These are phyloP conservation scores for Astyanax mexicanus DNA, from an alignment of 2,797 vertebrate genomes.

Conservation along the genomic window DNA sequence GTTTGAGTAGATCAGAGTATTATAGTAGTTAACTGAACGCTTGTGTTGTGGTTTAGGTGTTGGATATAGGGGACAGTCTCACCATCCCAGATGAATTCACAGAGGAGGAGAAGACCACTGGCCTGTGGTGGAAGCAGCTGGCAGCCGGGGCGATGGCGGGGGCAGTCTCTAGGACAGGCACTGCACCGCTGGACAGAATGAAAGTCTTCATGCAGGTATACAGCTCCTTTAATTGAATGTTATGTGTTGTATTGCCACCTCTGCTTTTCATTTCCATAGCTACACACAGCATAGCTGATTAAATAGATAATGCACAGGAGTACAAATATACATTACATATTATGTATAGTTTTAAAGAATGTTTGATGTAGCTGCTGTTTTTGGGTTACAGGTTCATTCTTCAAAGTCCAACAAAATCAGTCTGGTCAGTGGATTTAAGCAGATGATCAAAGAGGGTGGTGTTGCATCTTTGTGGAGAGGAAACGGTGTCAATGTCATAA, in stretches of 20 bases:
- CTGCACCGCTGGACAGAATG: conserved; percentile 93
- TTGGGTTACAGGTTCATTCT: conserved; percentile 86
- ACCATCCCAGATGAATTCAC: conserved; percentile 98
- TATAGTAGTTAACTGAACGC: not conserved
- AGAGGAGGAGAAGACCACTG: conserved; percentile 92
- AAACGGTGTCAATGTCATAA: conserved; percentile 96
- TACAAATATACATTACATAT: too few relatives aligned
- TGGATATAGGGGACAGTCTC: conserved; percentile 96
- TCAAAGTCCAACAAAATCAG: conserved; percentile 88
- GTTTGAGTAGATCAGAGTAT: not conserved
- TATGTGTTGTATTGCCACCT: not conserved
- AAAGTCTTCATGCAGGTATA: conserved; percentile 99
- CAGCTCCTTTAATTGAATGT: not conserved
- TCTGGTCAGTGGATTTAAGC: conserved; percentile 86
- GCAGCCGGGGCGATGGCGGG: conserved; percentile 88
- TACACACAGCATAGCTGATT: not conserved
- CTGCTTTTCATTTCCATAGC: not conserved
- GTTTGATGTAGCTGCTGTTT: not conserved
- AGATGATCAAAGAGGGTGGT: conserved; percentile 94
- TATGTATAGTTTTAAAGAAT: too few relatives aligned
- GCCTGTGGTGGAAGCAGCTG: conserved; percentile 94
- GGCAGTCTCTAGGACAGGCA: conserved; percentile 93
- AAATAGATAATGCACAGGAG: not conserved
- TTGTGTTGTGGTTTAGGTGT: conserved; percentile 77
- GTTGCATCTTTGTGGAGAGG: conserved; percentile 92